Evolutionary conservation across 2,888 invertebrate genomes (phyloP).

Genomic region (Platerodrilus igneus): DNA sequence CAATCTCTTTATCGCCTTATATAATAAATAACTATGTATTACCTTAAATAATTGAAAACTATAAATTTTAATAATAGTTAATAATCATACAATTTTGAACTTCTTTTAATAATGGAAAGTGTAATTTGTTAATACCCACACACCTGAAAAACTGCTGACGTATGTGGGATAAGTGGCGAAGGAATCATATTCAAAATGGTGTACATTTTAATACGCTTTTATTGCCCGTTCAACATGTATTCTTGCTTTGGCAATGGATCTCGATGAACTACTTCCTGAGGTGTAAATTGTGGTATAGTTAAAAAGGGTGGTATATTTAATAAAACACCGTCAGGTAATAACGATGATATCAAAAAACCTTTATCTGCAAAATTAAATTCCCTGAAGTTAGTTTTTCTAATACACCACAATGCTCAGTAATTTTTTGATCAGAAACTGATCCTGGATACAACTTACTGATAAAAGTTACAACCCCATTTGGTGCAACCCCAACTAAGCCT

Average conservation of each 20-base stretch:
- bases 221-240: constrained; percentile 32
- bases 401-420: constrained; percentile 25
- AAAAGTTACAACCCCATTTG: constrained; percentile 33
- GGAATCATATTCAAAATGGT: no score
- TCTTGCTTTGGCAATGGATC: constrained; percentile 27
- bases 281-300: constrained; percentile 24
- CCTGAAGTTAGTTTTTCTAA: constrained; percentile 24
- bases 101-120: no score
- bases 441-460: constrained; percentile 31
- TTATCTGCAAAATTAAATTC: constrained; percentile 32
- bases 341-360: constrained; percentile 29
- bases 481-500: constrained; percentile 31
- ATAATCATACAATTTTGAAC: no score
- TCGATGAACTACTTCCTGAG: constrained; percentile 26
- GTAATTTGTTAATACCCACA: no score
- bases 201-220: constrained; percentile 26
- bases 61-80: no score
- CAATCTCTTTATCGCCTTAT: no score
- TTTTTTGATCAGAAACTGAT: constrained; percentile 28
- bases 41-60: no score
- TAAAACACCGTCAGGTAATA: constrained; percentile 28
- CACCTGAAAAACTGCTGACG: no score
- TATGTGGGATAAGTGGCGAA: no score
- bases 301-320: constrained; percentile 33
- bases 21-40: no score